A percentile compares a stretch with the other conserved stretches of the same genome.
Evolutionary conservation across 2,797 vertebrate species (phyloP).

Genomic region (Telmatherina bonti): DNA sequence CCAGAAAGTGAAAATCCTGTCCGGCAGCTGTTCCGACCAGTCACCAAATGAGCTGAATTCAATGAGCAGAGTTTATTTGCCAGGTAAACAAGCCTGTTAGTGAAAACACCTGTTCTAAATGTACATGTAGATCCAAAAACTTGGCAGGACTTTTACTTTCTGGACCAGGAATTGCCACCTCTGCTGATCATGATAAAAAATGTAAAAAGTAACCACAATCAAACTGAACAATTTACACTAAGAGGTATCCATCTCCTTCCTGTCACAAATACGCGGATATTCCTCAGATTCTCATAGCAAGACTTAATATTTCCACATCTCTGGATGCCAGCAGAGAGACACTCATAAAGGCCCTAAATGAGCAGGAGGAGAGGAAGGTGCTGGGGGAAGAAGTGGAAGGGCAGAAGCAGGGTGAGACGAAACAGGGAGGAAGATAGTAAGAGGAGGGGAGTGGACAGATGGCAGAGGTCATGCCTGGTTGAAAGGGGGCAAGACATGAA

Average conservation of each 20-base stretch:
- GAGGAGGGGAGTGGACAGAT: conserved; percentile 65
- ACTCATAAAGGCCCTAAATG: conserved; percentile 21
- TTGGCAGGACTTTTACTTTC: too few species aligned
- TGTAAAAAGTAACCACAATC: neutral
- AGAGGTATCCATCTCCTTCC: neutral
- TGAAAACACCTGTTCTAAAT: too few species aligned
- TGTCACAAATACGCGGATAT: conserved; percentile 6
- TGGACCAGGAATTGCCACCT: too few species aligned
- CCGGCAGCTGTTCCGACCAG: too few species aligned
- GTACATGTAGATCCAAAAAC: too few species aligned
- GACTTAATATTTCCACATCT: conserved; percentile 22
- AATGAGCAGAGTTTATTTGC: too few species aligned
- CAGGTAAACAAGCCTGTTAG: too few species aligned
- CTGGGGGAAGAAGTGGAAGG: conserved; percentile 5
- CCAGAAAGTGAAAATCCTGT: too few species aligned
- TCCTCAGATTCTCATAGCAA: neutral
- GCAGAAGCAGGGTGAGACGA: conserved; percentile 32
- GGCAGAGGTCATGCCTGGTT: conserved; percentile 81
- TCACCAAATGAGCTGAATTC: too few species aligned
- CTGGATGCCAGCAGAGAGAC: conserved; percentile 45
- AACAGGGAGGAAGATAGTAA: conserved; percentile 28
- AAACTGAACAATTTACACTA: neutral
- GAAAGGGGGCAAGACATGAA: conserved; percentile 67
- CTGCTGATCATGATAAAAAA: neutral
- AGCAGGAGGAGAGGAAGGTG: conserved; percentile 8